These are phyloP conservation scores for Bombus waltoni DNA, from an alignment of 1,140 invertebrate species.

Conservation along the genomic window DNA sequence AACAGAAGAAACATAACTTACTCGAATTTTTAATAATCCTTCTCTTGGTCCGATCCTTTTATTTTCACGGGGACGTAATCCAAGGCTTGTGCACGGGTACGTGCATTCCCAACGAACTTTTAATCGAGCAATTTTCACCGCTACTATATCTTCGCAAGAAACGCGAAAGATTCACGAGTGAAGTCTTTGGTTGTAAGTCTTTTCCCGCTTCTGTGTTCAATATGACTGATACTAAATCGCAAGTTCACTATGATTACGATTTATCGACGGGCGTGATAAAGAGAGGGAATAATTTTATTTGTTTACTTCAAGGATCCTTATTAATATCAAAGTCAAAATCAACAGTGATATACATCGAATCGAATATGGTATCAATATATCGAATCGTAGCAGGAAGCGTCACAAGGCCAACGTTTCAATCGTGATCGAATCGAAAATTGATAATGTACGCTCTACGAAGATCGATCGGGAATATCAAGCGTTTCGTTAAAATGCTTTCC, in stretches of 20 bases:
- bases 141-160: not conserved
- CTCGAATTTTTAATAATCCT: constrained; percentile 18
- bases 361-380: not conserved
- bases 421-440: constrained; percentile 9
- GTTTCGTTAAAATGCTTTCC: not conserved
- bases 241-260: not conserved
- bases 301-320: not conserved
- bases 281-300: not conserved
- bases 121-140: constrained; percentile 15
- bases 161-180: not conserved
- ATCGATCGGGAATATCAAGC: not conserved
- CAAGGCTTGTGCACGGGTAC: not conserved
- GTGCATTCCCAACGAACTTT: constrained; percentile 28
- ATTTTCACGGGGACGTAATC: constrained; percentile 15
- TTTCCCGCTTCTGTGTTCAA: too few species aligned
- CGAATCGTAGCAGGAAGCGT: not conserved
- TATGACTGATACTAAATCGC: not conserved
- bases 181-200: not conserved
- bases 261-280: not conserved
- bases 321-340: not conserved
- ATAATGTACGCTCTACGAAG: not conserved
- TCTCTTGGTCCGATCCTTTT: constrained; percentile 2
- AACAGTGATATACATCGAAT: not conserved
- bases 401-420: not conserved
- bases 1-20: not conserved